Evolutionary conservation across 2,113 vertebrate species (phyloP).

Genomic region (Phylloscopus whistleri): DNA sequence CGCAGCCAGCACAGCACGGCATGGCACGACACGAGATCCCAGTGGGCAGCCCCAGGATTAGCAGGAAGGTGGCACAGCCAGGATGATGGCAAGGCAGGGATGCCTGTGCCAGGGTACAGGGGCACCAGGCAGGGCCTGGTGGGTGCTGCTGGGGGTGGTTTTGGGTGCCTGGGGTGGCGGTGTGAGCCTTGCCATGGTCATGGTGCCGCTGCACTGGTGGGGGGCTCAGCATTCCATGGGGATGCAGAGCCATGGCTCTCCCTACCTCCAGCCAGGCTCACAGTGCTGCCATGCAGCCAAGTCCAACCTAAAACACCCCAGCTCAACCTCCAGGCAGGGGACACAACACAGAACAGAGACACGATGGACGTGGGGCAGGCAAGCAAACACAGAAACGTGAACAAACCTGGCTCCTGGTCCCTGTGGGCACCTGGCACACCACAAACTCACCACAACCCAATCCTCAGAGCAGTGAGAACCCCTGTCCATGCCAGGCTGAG

Average conservation of each 20-base stretch:
- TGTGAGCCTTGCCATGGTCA: background rate
- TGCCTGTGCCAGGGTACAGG: fast-evolving
- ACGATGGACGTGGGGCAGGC: fast-evolving
- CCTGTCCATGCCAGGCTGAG: fast-evolving
- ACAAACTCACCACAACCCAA: background rate
- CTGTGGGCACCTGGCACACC: background rate
- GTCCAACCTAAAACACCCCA: background rate
- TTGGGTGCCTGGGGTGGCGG: background rate
- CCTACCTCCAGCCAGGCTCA: fast-evolving
- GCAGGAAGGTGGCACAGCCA: background rate
- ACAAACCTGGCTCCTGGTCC: background rate
- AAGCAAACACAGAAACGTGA: fast-evolving
- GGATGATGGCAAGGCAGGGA: background rate
- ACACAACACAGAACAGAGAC: background rate
- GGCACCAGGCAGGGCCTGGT: background rate
- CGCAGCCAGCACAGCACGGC: background rate
- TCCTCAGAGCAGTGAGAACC: background rate
- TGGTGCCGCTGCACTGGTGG: fast-evolving
- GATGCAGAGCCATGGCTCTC: background rate
- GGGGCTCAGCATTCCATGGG: background rate
- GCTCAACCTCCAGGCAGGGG: fast-evolving
- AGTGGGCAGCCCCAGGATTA: background rate
- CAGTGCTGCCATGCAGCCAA: fast-evolving
- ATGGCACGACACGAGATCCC: background rate
- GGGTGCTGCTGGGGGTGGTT: background rate